Evolutionary conservation across 2,888 invertebrate genomes (phyloP).

Genomic region (Lasius fuliginosus): DNA sequence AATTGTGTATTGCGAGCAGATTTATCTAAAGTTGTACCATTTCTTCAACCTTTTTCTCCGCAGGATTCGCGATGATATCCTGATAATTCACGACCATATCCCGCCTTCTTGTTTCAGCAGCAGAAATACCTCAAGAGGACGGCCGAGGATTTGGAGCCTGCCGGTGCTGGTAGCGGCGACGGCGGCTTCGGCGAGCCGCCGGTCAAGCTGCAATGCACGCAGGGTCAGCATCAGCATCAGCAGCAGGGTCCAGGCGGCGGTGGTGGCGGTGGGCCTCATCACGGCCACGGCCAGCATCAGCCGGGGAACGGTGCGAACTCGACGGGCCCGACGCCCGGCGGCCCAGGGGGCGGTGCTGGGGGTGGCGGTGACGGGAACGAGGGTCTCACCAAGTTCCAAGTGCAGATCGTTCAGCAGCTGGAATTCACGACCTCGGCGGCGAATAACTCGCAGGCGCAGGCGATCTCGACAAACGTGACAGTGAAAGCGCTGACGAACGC

Average conservation of each 20-base stretch:
- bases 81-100: background rate
- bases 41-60: background rate
- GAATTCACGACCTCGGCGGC: constrained; percentile 96
- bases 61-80: too few relatives aligned
- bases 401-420: constrained; percentile 96
- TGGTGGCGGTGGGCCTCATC: constrained; percentile 78
- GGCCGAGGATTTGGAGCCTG: constrained; percentile 90
- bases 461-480: constrained; percentile 96
- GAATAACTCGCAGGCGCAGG: constrained; percentile 93
- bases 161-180: constrained; percentile 84
- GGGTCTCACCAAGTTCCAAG: constrained; percentile 92
- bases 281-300: constrained; percentile 81
- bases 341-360: constrained; percentile 86
- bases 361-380: constrained; percentile 80
- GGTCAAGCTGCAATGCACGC: constrained; percentile 91
- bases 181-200: constrained; percentile 91
- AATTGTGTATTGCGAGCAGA: background rate
- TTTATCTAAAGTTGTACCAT: background rate
- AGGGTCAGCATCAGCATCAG: constrained; percentile 86
- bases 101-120: constrained; percentile 88
- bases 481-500: constrained; percentile 93
- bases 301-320: constrained; percentile 79
- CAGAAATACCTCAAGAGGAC: constrained; percentile 94
- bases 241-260: constrained; percentile 82
- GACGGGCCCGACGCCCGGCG: constrained; percentile 65